Evolutionary conservation across 2,888 invertebrate species (phyloP), one percentile per base, ranked within the genome.

Genomic region (Apamea monoglypha): DNA sequence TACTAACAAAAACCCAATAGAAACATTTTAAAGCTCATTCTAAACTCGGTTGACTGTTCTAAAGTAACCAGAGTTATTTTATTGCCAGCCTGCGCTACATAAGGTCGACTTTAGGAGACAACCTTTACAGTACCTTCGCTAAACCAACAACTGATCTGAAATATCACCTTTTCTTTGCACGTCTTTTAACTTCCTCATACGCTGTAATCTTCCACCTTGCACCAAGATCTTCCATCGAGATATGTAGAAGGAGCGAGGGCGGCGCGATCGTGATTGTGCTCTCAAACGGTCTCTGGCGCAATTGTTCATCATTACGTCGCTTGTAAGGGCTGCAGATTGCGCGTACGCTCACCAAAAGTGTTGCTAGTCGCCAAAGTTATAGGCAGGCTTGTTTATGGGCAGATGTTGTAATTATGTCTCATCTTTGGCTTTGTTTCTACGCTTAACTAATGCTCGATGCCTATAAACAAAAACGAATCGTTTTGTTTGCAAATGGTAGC

Each of bases 231-330:
- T 77, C 86, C 63, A 91, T 86, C 90, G 86, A 90, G 91, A 91
- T 92, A 89, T 84, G 88, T 87, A 89, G 87, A 82, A 90, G 87
- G 86, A 90, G 90, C 88, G 91, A 90, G 89, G 94, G 94, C 94
- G 94, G 91, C 63, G 85, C 91, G 87, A 90, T 94, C 94, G 94
- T 94, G 95, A 95, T 94, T 91, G 91, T 90, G 83, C 88, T 89
- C 78, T 88, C 91, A 91, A 90, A 89, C 88, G 73, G 53, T 83
- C 70, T 70, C 89, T 92, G 91, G 90, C 89, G 92, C 94, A 94
- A 95, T 94, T 93, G 93, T 91, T 88, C 92, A 92, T 94, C 92
- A 91, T 92, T 92, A 90, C 90, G 91, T 91, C 86, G 68, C 87
- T 66, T 67, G 82, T 85, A 91, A 90, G 89, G 88, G 87, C 82